Percentiles rank a stretch among this genome's conserved stretches.
Evolutionary conservation across 1,140 invertebrate species (phyloP).

Genomic region (Teleopsis dalmanni): DNA sequence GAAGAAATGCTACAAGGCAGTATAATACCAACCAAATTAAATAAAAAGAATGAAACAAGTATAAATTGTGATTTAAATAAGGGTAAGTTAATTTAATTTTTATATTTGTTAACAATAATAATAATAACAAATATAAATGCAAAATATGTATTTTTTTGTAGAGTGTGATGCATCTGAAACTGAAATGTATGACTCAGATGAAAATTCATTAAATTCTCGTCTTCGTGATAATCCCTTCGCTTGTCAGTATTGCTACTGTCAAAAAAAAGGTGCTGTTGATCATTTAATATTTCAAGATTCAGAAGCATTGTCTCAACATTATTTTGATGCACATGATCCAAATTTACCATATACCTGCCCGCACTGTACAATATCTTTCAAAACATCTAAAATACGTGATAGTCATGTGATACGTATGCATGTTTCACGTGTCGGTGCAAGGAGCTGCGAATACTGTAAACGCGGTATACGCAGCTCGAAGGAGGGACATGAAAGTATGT

Average conservation of each 20-base stretch:
- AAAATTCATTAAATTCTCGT: constrained; percentile 3
- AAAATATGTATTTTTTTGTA: background rate
- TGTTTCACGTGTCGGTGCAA: background rate
- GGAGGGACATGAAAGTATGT: constrained; percentile 6
- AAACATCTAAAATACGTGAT: constrained; percentile 5
- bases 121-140: background rate
- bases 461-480: background rate
- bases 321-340: constrained; percentile 13
- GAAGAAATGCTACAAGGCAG: constrained; percentile 11
- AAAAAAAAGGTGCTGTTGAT: constrained; percentile 6
- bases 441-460: constrained; percentile 6
- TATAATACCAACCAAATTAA: constrained; percentile 9
- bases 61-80: background rate
- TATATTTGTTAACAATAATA: background rate
- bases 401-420: constrained; percentile 8
- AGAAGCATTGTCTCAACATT: constrained; percentile 13
- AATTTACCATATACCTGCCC: constrained; percentile 13
- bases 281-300: constrained; percentile 6
- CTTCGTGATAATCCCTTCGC: constrained; percentile 6
- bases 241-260: constrained; percentile 14
- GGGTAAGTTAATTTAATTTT: background rate
- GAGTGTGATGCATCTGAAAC: background rate
- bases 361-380: constrained; percentile 7
- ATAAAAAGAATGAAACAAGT: background rate
- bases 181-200: constrained; percentile 7